These are phyloP conservation scores for Notiomystis cincta DNA, from an alignment of 2,113 vertebrate genomes.

Conservation along the genomic window DNA sequence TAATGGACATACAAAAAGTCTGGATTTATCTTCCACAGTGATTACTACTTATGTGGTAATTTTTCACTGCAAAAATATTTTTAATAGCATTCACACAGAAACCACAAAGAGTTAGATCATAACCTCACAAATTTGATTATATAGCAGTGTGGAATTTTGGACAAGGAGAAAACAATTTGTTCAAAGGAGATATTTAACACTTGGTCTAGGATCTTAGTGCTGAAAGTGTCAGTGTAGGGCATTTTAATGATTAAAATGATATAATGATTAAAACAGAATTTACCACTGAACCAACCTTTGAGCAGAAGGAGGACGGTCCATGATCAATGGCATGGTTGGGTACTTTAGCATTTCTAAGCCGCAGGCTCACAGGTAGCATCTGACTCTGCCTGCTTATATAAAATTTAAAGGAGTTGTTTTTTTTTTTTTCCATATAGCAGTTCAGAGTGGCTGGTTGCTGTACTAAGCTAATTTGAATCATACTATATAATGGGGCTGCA, in stretches of 20 bases:
- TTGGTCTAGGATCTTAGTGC: neutral
- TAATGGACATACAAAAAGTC: neutral
- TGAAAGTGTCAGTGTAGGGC: neutral
- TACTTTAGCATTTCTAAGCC: neutral
- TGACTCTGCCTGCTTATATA: neutral
- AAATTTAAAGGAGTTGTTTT: neutral
- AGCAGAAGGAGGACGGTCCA: neutral
- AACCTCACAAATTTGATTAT: neutral
- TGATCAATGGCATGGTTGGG: neutral
- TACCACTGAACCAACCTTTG: neutral
- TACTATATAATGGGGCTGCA: neutral
- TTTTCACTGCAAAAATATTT: slow-evolving; percentile 4
- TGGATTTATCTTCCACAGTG: neutral
- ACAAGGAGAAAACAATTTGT: neutral
- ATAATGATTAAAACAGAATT: neutral
- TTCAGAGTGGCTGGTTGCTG: neutral
- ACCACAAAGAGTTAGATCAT: neutral
- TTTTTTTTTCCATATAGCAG: neutral
- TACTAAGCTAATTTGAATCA: neutral
- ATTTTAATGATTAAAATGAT: neutral
- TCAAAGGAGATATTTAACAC: neutral
- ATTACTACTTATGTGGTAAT: neutral
- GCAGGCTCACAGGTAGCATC: neutral
- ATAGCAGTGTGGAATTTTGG: neutral
- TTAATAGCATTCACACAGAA: neutral